Conservation (phyloP, 2,113 vertebrate genomes). For the Fregata magnificens region DNA sequence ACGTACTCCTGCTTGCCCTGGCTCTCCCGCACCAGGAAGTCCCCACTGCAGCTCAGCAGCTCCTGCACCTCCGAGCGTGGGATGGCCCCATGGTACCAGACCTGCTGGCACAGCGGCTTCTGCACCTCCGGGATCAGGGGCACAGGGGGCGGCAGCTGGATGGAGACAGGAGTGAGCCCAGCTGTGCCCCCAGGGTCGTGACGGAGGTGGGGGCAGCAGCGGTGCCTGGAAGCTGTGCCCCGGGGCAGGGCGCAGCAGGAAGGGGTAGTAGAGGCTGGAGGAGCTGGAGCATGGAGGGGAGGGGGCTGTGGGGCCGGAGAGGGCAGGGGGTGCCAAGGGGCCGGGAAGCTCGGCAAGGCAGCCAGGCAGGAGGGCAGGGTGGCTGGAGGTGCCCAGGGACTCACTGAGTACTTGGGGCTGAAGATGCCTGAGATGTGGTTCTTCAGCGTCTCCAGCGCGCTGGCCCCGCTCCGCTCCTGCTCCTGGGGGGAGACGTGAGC, state of each 20-base stretch:
- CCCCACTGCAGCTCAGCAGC: constrained; percentile 82
- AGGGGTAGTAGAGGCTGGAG: not conserved
- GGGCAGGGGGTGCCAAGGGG: not conserved
- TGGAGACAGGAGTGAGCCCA: not conserved
- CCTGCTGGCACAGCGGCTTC: constrained; percentile 89
- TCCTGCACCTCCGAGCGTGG: constrained; percentile 86
- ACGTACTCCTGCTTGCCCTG: constrained; percentile 93
- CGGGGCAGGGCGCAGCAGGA: not conserved
- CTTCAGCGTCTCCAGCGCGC: constrained; percentile 79
- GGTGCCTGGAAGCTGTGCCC: not conserved
- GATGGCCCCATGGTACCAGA: constrained; percentile 95
- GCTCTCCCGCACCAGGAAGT: constrained; percentile 94
- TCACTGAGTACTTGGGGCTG: constrained; percentile 84
- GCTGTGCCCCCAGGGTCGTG: rapidly evolving
- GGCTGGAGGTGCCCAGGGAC: not conserved
- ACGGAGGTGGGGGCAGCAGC: not conserved
- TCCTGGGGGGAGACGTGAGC: constrained; percentile 62
- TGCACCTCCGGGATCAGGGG: constrained; percentile 77
- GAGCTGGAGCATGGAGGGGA: not conserved
- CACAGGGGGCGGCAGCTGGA: constrained; percentile 78
- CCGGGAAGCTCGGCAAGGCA: not conserved
- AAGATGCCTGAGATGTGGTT: constrained; percentile 86
- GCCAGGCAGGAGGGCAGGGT: not conserved
- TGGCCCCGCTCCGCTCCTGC: constrained; percentile 63
- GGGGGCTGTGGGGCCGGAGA: not conserved